phyloP scores from a whole-genome alignment of 2,888 invertebrate species.

The Copidosoma aretas region DNA sequence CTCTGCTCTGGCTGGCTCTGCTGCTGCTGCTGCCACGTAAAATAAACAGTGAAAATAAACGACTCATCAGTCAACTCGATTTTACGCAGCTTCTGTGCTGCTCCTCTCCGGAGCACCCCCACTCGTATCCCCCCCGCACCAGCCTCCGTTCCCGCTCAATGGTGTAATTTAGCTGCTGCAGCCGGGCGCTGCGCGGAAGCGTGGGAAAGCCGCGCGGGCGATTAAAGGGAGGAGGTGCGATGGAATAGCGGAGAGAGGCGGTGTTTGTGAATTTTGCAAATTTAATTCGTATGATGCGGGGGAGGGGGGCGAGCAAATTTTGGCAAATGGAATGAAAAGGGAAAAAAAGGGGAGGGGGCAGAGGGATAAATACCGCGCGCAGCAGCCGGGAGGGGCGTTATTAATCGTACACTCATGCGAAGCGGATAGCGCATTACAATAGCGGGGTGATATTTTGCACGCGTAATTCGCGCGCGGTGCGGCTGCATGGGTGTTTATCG shows the following conservation, averaged over 20 bases:
- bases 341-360: neutral
- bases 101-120: neutral
- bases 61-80: slow-evolving; percentile 34
- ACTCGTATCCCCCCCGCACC: too few relatives aligned
- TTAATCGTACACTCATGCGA: slow-evolving; percentile 35
- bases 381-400: slow-evolving; percentile 5
- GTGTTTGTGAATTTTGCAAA: slow-evolving; percentile 24
- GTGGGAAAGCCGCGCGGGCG: neutral
- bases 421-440: neutral
- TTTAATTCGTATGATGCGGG: slow-evolving; percentile 1
- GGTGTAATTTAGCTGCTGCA: slow-evolving; percentile 16
- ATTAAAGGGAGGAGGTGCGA: slow-evolving; percentile 6
- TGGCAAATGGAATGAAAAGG: neutral
- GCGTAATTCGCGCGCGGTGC: too few relatives aligned
- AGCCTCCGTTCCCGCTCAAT: slow-evolving; percentile 23
- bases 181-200: neutral
- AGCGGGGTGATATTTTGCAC: too few relatives aligned
- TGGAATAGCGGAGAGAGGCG: neutral
- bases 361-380: slow-evolving; percentile 22
- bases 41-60: slow-evolving; percentile 35
- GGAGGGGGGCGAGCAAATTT: neutral
- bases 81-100: slow-evolving; percentile 23
- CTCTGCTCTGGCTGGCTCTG: too few relatives aligned
- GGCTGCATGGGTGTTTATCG: neutral
- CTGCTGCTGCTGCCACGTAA: neutral